Base-by-base conservation (phyloP, 2,113 vertebrate genomes). In the Pteruthius melanotis region DNA sequence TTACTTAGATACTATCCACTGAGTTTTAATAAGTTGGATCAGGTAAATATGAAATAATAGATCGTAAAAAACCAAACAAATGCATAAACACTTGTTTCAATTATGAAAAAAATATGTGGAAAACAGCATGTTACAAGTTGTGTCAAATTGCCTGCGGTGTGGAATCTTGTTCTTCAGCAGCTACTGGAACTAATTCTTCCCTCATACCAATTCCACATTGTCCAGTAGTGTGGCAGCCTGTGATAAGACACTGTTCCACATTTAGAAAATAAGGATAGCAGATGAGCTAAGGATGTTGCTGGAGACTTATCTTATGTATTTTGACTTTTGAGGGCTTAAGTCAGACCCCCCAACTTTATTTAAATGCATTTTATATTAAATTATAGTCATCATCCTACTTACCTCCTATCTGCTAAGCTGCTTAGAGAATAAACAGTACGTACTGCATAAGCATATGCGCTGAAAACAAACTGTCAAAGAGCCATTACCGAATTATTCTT, bases 341-440 rank as follows among this genome's bases (percentile, higher is more conserved):
- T 87, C 92, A 90, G 54, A 94, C 64, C 76, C 77, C 72, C 63
- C 27, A 93, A 94, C 71, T 95, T 96, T 95, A 95, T 93, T 95
- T 95, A 90, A 96, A 91, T 93, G 35, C 72, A 88, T 89, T 93
- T 97, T 91, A 77, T 95, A 95, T 92, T 97, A 68, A 96, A 94
- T 96, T 97, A 79, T 95, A 95, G 88, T 89, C 15, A 87, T 83
- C 93, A 81, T 83, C 64, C 90, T 96, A 83, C 85, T 97, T 97
- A 83, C 88, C 42, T 94, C 75, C 94, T 64, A 44, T 96, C 76
- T 94, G 22, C 47, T 97, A 97, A 96, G 89, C 91, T 89, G 68
- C 94, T 97, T 96, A 96, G 83, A 90, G 90, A 96, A 92, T 95
- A 93, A 97, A 93, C 77, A 91, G 83, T 88, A 37, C 52, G 92